Percentiles rank a stretch among this genome's conserved stretches.
Evolutionary conservation across 1,140 invertebrate species (phyloP).

Genomic region (Drosophila kikkawai): DNA sequence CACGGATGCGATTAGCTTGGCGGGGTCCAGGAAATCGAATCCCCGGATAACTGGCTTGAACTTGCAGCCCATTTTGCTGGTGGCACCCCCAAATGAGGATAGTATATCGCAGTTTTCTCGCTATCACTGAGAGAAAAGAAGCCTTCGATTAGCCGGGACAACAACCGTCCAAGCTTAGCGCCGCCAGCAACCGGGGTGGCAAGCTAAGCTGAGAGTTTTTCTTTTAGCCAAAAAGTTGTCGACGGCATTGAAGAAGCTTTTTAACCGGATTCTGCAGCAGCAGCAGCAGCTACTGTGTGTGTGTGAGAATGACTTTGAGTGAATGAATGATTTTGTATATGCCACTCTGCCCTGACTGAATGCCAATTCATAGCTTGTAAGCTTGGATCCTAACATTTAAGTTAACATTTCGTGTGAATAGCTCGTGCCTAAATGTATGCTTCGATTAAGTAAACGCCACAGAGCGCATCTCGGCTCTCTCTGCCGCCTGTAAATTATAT

Average conservation of each 20-base stretch:
- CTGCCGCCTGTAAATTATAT: constrained; percentile 71
- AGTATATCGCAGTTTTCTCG: constrained; percentile 92
- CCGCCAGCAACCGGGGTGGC: constrained; percentile 25
- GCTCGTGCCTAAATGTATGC: constrained; percentile 69
- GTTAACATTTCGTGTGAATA: constrained; percentile 66
- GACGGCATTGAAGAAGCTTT: constrained; percentile 24
- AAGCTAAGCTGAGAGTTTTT: constrained; percentile 24
- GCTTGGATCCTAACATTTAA: constrained; percentile 41
- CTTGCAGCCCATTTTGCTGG: constrained; percentile 91
- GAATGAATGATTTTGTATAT: constrained; percentile 36
- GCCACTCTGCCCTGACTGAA: constrained; percentile 60
- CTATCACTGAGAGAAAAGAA: constrained; percentile 56
- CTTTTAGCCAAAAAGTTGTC: constrained; percentile 18
- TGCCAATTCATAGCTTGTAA: constrained; percentile 57
- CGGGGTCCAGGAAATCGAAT: constrained; percentile 92
- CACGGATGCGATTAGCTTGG: constrained; percentile 91
- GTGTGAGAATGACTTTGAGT: constrained; percentile 30
- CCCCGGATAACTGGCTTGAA: constrained; percentile 86
- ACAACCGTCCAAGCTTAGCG: constrained; percentile 37
- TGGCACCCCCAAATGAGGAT: constrained; percentile 86
- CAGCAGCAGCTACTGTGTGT: constrained; percentile 10
- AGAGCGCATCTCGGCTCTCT: constrained; percentile 28
- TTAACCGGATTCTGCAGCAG: constrained; percentile 21
- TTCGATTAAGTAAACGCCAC: constrained; percentile 33
- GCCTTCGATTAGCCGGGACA: constrained; percentile 19